Conservation (phyloP, 2,113 vertebrate genomes). For the Myxocyprinus asiaticus region DNA sequence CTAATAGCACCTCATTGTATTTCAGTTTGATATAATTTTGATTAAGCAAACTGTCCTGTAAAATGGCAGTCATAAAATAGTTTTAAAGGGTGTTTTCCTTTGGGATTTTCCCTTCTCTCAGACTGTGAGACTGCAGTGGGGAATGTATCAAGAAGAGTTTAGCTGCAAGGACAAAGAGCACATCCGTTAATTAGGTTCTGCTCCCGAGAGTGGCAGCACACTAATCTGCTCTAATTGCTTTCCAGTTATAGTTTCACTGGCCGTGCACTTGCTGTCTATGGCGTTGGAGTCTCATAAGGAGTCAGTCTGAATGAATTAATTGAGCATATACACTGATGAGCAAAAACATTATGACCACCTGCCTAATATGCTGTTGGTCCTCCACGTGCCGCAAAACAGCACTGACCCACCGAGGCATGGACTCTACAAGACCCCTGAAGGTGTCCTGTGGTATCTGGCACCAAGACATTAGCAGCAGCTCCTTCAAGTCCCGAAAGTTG, state of each 20-base stretch:
- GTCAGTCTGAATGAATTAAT: neutral
- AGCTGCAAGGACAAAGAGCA: slow-evolving; percentile 19
- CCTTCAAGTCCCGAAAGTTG: too few species aligned
- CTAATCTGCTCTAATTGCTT: slow-evolving; percentile 42
- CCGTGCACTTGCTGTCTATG: neutral
- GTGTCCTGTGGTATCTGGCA: too few species aligned
- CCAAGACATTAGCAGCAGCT: too few species aligned
- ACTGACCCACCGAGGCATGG: too few species aligned
- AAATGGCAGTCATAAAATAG: neutral
- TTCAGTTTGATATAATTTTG: slow-evolving; percentile 6
- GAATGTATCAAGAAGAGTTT: slow-evolving; percentile 11
- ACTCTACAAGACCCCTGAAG: too few species aligned
- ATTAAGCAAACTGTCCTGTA: neutral
- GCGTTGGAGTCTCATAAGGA: neutral
- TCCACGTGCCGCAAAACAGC: too few species aligned
- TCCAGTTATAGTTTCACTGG: slow-evolving; percentile 32
- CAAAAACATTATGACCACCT: neutral
- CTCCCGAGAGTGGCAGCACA: slow-evolving; percentile 25
- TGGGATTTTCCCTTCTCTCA: neutral
- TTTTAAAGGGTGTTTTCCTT: neutral
- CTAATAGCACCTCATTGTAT: neutral
- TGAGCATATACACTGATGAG: neutral
- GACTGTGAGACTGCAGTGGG: neutral
- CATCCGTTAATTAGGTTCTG: slow-evolving; percentile 22
- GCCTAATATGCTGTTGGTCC: too few species aligned